phyloP scores from a whole-genome alignment of 2,888 invertebrate genomes.

The Noctua janthe region DNA sequence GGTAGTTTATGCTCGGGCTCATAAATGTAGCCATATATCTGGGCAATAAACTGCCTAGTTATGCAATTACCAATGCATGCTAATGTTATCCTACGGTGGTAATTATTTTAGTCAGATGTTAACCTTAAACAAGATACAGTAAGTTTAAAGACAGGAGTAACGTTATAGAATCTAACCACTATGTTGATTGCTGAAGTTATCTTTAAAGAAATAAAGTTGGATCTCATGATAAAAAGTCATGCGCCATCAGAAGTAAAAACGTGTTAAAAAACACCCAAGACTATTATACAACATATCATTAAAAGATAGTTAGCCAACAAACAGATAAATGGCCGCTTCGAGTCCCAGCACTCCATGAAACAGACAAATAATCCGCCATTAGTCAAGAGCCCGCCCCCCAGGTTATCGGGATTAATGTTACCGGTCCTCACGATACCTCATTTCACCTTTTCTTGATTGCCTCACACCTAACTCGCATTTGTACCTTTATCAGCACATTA shows the following conservation, averaged over 20 bases:
- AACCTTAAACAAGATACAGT: not conserved
- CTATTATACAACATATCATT: constrained; percentile 51
- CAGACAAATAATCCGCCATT: constrained; percentile 80
- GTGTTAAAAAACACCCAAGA: constrained; percentile 9
- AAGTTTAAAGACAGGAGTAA: not conserved
- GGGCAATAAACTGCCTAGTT: constrained; percentile 37
- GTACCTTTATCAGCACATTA: constrained; percentile 55
- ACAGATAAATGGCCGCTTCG: constrained; percentile 64
- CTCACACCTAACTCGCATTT: constrained; percentile 65
- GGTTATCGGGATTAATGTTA: constrained; percentile 78
- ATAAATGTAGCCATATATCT: constrained; percentile 49
- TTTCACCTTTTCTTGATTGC: constrained; percentile 76
- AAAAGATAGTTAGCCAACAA: constrained; percentile 66
- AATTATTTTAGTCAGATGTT: constrained; percentile 26
- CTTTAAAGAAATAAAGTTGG: not conserved
- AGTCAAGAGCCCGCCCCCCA: constrained; percentile 76
- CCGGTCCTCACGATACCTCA: constrained; percentile 72
- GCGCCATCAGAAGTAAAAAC: not conserved
- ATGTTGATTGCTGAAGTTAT: not conserved
- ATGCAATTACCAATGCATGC: constrained; percentile 26
- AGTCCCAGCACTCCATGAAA: constrained; percentile 72
- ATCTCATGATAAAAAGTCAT: not conserved
- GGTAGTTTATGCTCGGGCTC: constrained; percentile 38
- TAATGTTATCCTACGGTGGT: constrained; percentile 27
- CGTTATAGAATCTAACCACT: not conserved